phyloP scores from a whole-genome alignment of 92 coral and sea anemone species.

The Siderastrea radians region DNA sequence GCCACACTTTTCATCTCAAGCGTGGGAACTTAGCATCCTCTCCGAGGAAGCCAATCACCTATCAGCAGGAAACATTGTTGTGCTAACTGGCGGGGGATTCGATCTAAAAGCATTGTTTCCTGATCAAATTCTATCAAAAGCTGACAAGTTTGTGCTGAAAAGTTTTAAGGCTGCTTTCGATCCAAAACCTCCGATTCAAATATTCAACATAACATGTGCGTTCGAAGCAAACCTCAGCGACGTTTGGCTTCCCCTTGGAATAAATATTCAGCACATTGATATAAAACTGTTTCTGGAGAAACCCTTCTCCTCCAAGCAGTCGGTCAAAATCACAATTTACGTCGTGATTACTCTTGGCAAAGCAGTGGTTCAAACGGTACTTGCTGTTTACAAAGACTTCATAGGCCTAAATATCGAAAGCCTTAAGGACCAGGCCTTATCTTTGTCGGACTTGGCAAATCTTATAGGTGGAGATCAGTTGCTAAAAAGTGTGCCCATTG shows the following conservation, averaged over 20 bases:
- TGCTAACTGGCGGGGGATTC: constrained; percentile 53
- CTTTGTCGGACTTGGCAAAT: constrained; percentile 48
- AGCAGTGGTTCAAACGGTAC: constrained; percentile 37
- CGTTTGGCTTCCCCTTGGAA: constrained; percentile 56
- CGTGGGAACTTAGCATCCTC: constrained; percentile 45
- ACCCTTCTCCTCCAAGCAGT: constrained; percentile 41
- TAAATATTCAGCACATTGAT: constrained; percentile 38
- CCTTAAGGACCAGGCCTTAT: constrained; percentile 46
- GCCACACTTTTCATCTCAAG: constrained; percentile 36
- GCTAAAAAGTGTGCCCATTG: constrained; percentile 52
- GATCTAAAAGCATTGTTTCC: constrained; percentile 62
- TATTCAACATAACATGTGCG: constrained; percentile 47
- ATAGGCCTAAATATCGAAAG: constrained; percentile 33
- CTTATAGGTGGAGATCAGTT: constrained; percentile 66
- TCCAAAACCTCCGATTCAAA: constrained; percentile 38
- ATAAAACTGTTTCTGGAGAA: constrained; percentile 23
- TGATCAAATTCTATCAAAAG: constrained; percentile 44
- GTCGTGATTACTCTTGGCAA: constrained; percentile 58
- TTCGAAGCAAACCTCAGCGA: constrained; percentile 53
- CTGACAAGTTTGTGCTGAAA: constrained; percentile 35
- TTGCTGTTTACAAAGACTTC: constrained; percentile 12
- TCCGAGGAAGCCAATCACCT: constrained; percentile 15
- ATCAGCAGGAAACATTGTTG: constrained; percentile 35
- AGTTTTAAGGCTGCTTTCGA: constrained; percentile 32
- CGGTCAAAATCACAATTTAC: constrained; percentile 6